Percentiles rank a stretch among this genome's conserved stretches.
Conservation (phyloP, 2,888 invertebrate genomes). For the Drosophila conformis region DNA sequence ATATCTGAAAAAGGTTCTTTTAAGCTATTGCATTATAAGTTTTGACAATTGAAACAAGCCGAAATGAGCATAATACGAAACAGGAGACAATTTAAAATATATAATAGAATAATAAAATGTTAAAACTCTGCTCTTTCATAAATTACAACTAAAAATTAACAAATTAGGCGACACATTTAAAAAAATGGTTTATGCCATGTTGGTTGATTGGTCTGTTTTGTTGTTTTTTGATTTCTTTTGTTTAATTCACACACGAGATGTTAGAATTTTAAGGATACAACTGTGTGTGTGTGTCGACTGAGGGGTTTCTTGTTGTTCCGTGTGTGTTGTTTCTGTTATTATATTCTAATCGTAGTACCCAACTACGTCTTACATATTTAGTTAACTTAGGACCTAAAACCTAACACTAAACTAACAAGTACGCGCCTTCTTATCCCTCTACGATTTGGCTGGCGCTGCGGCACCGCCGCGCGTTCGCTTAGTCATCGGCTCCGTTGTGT, state of each 20-base stretch:
- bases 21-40: conserved; percentile 36
- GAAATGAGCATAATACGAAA: conserved; percentile 55
- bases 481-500: conserved; percentile 74
- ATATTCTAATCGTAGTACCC: conserved; percentile 63
- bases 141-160: conserved; percentile 63
- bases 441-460: conserved; percentile 68
- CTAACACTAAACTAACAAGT: conserved; percentile 78
- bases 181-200: conserved; percentile 29
- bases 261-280: conserved; percentile 37
- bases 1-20: conserved; percentile 47
- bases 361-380: conserved; percentile 73
- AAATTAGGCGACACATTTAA: conserved; percentile 49
- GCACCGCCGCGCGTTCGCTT: conserved; percentile 77
- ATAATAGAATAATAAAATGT: conserved; percentile 44
- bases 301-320: conserved; percentile 38
- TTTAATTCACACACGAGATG: conserved; percentile 40
- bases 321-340: conserved; percentile 38
- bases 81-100: conserved; percentile 42
- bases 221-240: background rate
- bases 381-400: conserved; percentile 71
- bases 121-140: conserved; percentile 31
- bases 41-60: conserved; percentile 49
- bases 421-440: conserved; percentile 38
- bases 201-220: conserved; percentile 47
- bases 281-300: conserved; percentile 21